Evolutionary conservation across 2,797 vertebrate species (phyloP), one percentile per base, ranked within the genome.

Genomic region (Dryobates pubescens): DNA sequence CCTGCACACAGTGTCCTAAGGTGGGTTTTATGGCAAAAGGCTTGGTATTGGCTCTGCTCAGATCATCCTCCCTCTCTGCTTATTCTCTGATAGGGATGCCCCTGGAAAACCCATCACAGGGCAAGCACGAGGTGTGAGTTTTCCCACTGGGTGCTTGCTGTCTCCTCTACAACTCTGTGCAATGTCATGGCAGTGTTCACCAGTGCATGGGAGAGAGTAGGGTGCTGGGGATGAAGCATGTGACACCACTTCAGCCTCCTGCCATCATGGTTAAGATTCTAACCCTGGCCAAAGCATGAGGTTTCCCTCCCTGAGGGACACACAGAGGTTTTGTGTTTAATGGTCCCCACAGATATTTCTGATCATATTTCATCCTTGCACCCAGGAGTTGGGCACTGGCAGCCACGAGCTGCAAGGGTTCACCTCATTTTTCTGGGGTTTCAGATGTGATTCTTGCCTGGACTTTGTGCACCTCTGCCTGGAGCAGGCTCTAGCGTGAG

Each of bases 171-270:
- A 34, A 20, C n/a, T 77, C 32, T 1, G 0, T 2, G 41, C 19
- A 41, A 4, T 3, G 41, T 76, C 2, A 0, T 0, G 13, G 34
- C 0, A 0, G 24, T 24, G 32, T 49, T 70, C 2, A 2, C 47
- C 3, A 15, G 36, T 36, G 22, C 34, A 36, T 0, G 0, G n/a
- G 19, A 0, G 0, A 72, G 19, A 64, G 45, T 19, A 59, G 30
- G 56, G 38, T 11, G 36, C 20, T n/a, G 73, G 56, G 27, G 16
- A 19, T 49, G 78, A 64, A 41, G 34, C 10, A 30, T 26, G 6
- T 68, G 38, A 19, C 30, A 83, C 19, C 34, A 27, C 13, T 56
- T 45, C 56, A 23, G 27, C 4, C 4, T 0, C 16, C 7, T 5
- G 6, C 10, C 22, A 8, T n/a, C 36, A 19, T 7, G 0, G 0